Evolutionary conservation across 2,797 vertebrate species (phyloP).

Genomic region (Triplophysa yarkandensis): DNA sequence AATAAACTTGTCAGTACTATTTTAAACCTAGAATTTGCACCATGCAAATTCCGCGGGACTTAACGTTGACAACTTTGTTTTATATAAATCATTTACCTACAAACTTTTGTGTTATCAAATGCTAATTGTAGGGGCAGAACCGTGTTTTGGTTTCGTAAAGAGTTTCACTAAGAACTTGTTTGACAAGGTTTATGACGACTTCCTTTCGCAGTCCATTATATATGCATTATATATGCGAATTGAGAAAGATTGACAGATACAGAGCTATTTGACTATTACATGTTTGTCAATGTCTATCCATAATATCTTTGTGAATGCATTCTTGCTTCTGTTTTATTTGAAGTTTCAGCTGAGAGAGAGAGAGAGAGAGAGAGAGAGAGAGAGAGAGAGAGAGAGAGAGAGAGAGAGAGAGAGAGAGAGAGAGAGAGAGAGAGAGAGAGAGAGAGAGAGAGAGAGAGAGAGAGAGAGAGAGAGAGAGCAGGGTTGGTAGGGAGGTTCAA

Average conservation of each 20-base stretch:
- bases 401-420: too few species aligned
- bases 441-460: too few species aligned
- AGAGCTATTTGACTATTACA: constrained; percentile 48
- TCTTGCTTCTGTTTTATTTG: constrained; percentile 36
- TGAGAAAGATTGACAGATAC: constrained; percentile 8
- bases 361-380: too few species aligned
- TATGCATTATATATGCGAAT: constrained; percentile 18
- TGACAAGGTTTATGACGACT: constrained; percentile 74
- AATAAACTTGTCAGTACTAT: too few species aligned
- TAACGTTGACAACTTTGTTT: constrained; percentile 43
- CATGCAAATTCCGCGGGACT: not conserved
- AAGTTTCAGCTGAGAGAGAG: constrained; percentile 37
- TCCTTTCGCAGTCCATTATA: constrained; percentile 56
- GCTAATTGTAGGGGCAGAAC: constrained; percentile 33
- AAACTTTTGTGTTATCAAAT: constrained; percentile 16
- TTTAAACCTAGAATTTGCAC: not conserved
- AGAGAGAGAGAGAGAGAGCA: constrained; percentile 6
- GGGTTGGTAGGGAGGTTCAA: constrained; percentile 4
- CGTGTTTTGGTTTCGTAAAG: constrained; percentile 54
- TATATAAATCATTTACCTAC: constrained; percentile 31
- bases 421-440: too few species aligned
- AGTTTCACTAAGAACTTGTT: constrained; percentile 76
- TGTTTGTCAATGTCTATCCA: constrained; percentile 7
- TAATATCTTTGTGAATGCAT: not conserved
- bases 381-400: too few species aligned